phyloP scores from a whole-genome alignment of 2,797 vertebrate genomes.

The Paedocypris micromegethes region DNA sequence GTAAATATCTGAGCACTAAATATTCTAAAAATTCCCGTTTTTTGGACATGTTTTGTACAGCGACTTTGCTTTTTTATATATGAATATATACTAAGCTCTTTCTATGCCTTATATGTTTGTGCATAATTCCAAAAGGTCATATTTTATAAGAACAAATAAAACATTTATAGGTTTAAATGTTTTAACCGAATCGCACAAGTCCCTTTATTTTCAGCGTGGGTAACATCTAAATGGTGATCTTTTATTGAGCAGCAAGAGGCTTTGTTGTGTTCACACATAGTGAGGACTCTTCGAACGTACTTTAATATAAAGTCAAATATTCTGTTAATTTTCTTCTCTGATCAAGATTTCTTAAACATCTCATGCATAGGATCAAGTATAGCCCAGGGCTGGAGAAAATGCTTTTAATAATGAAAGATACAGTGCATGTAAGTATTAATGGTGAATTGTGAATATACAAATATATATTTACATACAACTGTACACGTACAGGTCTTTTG shows the following conservation, averaged over 20 bases:
- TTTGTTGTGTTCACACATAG: background rate
- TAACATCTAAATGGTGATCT: background rate
- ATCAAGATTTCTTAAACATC: no score
- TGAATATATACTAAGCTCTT: constrained; percentile 46
- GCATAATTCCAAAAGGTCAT: constrained; percentile 82
- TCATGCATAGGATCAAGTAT: no score
- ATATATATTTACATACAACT: no score
- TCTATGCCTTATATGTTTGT: constrained; percentile 67
- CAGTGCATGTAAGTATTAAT: no score
- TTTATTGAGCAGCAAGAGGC: background rate
- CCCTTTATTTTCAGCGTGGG: constrained; percentile 20
- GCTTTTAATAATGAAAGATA: no score
- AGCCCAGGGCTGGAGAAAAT: no score
- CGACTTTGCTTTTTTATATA: constrained; percentile 55
- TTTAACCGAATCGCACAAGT: constrained; percentile 39
- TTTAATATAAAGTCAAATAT: no score
- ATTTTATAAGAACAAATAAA: constrained; percentile 96
- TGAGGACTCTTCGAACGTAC: no score
- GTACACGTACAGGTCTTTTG: no score
- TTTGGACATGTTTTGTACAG: constrained; percentile 66
- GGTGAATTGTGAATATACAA: no score
- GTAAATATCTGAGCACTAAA: constrained; percentile 79
- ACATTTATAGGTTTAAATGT: constrained; percentile 80
- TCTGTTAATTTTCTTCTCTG: no score
- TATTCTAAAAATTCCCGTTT: constrained; percentile 54